Conservation (phyloP, 2,113 vertebrate species). For the Gadus macrocephalus region DNA sequence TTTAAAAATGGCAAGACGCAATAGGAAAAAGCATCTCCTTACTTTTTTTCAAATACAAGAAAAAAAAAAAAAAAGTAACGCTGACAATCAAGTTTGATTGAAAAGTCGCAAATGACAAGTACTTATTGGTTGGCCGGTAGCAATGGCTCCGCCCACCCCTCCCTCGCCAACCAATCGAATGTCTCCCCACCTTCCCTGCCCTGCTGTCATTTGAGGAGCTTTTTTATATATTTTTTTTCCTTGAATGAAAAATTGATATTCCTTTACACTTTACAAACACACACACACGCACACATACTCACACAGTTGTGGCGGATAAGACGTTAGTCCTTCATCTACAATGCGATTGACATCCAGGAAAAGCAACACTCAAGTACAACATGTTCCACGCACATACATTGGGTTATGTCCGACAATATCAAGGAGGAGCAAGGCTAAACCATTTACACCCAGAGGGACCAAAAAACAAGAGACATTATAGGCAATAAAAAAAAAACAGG, state of each 20-base stretch:
- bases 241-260: constrained; percentile 28
- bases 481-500: constrained; percentile 29
- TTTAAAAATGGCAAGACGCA: constrained; percentile 66
- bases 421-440: constrained; percentile 78
- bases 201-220: neutral
- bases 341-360: constrained; percentile 76
- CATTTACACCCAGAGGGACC: constrained; percentile 70
- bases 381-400: constrained; percentile 61
- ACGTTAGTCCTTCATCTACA: constrained; percentile 79
- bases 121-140: constrained; percentile 62
- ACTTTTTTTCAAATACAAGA: constrained; percentile 70
- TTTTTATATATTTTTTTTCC: constrained; percentile 20
- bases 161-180: neutral
- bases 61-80: constrained; percentile 55
- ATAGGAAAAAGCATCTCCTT: constrained; percentile 63
- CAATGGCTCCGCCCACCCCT: constrained; percentile 14
- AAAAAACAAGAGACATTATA: constrained; percentile 28
- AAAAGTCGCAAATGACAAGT: constrained; percentile 65
- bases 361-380: constrained; percentile 76
- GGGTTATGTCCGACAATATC: constrained; percentile 71
- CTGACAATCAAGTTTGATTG: constrained; percentile 74
- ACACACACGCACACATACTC: constrained; percentile 14
- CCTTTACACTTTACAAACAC: neutral
- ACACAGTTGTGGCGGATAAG: constrained; percentile 66
- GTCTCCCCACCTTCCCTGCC: too few relatives aligned